Percentiles rank a stretch among this genome's conserved stretches.
Conservation (phyloP, 2,797 vertebrate genomes). For the Pangasius sanitwongsei region DNA sequence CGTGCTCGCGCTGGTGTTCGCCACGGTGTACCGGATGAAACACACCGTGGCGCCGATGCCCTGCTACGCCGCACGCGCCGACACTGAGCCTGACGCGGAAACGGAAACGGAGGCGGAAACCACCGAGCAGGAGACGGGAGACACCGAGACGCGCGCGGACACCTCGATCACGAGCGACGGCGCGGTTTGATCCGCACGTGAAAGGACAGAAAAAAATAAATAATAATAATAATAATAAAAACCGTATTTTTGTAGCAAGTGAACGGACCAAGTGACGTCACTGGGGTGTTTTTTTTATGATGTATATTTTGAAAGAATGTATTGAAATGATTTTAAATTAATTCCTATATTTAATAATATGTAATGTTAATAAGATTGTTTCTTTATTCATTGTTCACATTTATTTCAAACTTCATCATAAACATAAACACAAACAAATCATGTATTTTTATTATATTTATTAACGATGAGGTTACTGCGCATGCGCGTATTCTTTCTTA, state of each 20-base stretch:
- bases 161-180: neutral
- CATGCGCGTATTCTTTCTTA: neutral
- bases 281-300: neutral
- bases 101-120: slow-evolving; percentile 8
- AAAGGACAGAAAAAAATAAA: neutral
- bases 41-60: slow-evolving; percentile 61
- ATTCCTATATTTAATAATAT: neutral
- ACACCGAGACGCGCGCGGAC: neutral
- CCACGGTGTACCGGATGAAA: slow-evolving; percentile 65
- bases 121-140: neutral
- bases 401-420: neutral
- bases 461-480: neutral
- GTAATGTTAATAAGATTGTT: neutral
- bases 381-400: neutral
- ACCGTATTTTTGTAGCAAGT: neutral
- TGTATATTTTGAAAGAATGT: neutral
- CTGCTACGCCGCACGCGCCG: slow-evolving; percentile 53
- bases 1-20: slow-evolving; percentile 60
- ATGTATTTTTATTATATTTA: neutral
- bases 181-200: neutral
- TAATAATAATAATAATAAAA: too few relatives aligned
- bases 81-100: neutral
- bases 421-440: too few relatives aligned
- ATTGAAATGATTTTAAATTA: neutral
- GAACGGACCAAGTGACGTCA: neutral